phyloP scores from a whole-genome alignment of 2,888 invertebrate species.

The Hymenopus coronatus region DNA sequence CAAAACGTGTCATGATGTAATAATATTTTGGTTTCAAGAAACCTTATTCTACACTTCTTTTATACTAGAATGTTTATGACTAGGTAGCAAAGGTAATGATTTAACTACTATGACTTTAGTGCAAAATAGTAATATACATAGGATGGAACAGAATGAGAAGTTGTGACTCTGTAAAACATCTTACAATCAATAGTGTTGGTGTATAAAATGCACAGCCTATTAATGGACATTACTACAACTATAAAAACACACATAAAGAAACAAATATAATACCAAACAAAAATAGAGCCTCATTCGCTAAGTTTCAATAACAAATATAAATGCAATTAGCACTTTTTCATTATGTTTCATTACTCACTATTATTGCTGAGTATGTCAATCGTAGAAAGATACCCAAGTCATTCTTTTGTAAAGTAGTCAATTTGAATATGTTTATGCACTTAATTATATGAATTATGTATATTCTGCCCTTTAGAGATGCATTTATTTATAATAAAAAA shows the following conservation, averaged over 20 bases:
- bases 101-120: background rate
- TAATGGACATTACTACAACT: background rate
- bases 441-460: too few species aligned
- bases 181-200: background rate
- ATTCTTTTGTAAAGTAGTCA: too few species aligned
- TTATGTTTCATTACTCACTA: too few species aligned
- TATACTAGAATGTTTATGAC: background rate
- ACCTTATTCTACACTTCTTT: background rate
- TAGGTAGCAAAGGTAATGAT: background rate
- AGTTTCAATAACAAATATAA: background rate
- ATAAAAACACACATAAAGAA: background rate
- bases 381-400: too few species aligned
- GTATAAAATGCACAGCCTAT: background rate
- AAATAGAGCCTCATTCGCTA: too few species aligned
- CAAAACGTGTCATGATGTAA: too few species aligned
- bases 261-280: too few species aligned
- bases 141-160: background rate
- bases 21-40: background rate
- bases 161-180: background rate
- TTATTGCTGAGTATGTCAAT: too few species aligned
- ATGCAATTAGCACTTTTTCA: background rate
- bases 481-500: too few species aligned
- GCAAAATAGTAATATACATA: background rate
- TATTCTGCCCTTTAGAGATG: too few species aligned
- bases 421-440: too few species aligned